A percentile compares a stretch with the other conserved stretches of the same genome.
These are phyloP conservation scores for Acrocephalus arundinaceus DNA, from an alignment of 2,113 vertebrate genomes.

Conservation along the genomic window DNA sequence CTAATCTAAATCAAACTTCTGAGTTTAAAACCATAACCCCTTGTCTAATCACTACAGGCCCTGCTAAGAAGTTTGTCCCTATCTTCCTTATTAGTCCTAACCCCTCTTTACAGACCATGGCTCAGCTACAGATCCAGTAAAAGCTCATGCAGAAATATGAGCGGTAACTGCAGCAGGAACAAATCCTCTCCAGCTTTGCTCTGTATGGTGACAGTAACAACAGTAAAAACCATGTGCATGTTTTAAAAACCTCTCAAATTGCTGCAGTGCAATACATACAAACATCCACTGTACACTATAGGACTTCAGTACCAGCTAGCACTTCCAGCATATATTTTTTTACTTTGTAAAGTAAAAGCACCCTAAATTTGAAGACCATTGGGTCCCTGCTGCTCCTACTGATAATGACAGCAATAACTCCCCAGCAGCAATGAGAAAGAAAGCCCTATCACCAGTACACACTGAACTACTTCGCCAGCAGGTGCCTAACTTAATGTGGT, in stretches of 20 bases:
- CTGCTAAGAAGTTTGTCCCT: not conserved
- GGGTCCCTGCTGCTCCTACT: not conserved
- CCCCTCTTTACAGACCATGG: not conserved
- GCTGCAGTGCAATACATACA: not conserved
- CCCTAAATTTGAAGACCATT: not conserved
- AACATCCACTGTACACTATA: not conserved
- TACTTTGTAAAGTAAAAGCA: not conserved
- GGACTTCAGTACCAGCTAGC: not conserved
- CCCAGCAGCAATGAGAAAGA: not conserved
- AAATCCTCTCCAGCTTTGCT: not conserved
- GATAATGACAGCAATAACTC: not conserved
- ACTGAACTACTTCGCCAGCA: not conserved
- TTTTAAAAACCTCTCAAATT: not conserved
- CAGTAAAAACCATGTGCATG: not conserved
- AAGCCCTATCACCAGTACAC: not conserved
- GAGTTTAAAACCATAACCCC: not conserved
- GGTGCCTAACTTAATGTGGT: not conserved
- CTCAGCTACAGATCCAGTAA: not conserved
- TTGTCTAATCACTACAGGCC: not conserved
- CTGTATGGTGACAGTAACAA: not conserved
- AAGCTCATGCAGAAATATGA: fast-evolving
- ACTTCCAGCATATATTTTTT: not conserved
- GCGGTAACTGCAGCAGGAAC: not conserved
- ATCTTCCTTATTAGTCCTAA: not conserved
- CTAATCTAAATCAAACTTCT: not conserved